Conservation (phyloP, 2,113 vertebrate genomes). For the Notothenia rossii region DNA sequence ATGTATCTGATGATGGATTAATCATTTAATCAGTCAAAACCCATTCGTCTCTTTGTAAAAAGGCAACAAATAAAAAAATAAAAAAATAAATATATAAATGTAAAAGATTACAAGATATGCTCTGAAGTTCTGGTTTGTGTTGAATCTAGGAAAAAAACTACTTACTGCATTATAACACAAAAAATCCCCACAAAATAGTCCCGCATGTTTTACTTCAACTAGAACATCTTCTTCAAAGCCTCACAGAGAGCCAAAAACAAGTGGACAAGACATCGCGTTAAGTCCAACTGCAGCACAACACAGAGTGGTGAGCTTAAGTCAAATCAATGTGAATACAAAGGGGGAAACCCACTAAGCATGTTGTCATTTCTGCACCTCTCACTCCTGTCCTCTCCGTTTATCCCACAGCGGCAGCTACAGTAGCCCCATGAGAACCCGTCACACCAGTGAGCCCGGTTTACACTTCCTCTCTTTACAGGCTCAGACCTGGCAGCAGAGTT, state of each 20-base stretch:
- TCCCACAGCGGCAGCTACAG: not conserved
- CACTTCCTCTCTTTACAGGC: not conserved
- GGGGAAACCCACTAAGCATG: not conserved
- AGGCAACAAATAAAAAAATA: not conserved
- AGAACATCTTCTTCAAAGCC: too few species aligned
- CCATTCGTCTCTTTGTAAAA: not conserved
- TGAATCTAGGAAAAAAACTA: not conserved
- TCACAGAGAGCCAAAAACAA: not conserved
- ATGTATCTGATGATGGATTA: not conserved
- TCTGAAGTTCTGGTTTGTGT: not conserved
- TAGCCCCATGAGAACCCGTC: conserved; percentile 17
- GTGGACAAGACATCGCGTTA: conserved; percentile 10
- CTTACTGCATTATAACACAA: too few species aligned
- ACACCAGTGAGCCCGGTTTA: conserved; percentile 42
- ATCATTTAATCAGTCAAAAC: too few species aligned
- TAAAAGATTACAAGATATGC: not conserved
- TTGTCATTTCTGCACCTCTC: not conserved
- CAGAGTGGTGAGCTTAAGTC: not conserved
- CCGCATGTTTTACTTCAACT: too few species aligned
- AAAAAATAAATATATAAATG: not conserved
- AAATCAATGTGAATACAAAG: not conserved
- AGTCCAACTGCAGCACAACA: not conserved
- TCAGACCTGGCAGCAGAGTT: conserved; percentile 32
- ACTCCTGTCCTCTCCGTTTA: conserved; percentile 6
- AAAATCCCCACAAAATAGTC: too few species aligned